These are phyloP conservation scores for Hippotragus niger DNA, from an alignment of 2,113 vertebrate genomes.

Conservation along the genomic window DNA sequence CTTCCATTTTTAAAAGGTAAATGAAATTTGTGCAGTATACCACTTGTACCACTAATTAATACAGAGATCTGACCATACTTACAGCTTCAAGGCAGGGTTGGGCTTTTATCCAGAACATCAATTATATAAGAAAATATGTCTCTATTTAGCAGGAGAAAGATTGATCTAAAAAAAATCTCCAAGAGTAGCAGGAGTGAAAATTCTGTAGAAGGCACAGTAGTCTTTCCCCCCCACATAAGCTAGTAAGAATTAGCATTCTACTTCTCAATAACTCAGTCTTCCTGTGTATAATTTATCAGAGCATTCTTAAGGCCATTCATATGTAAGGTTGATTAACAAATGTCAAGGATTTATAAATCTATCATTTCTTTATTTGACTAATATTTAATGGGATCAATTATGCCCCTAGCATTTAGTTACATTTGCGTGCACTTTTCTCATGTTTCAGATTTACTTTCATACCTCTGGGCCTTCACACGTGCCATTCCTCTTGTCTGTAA, in stretches of 20 bases:
- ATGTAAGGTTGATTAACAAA: conserved; percentile 6
- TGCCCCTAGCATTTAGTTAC: conserved; percentile 3
- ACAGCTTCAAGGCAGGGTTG: neutral
- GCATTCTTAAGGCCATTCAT: neutral
- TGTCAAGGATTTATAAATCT: conserved; percentile 9
- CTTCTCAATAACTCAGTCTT: neutral
- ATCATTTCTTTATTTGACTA: conserved; percentile 30
- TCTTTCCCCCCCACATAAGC: neutral
- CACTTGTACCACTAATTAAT: neutral
- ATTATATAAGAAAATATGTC: neutral
- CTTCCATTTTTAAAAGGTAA: neutral
- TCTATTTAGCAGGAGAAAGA: neutral
- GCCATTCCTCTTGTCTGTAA: neutral
- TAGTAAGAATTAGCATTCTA: neutral
- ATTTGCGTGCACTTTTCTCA: neutral
- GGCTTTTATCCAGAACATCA: neutral
- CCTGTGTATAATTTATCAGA: neutral
- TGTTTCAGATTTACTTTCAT: conserved; percentile 23
- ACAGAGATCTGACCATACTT: neutral
- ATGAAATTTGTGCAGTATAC: neutral
- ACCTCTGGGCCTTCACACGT: neutral
- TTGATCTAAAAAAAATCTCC: neutral
- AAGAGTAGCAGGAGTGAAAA: neutral
- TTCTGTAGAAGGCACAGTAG: neutral
- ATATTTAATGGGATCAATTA: conserved; percentile 23